Conservation (phyloP, 2,888 invertebrate species). For the Pecten maximus region DNA sequence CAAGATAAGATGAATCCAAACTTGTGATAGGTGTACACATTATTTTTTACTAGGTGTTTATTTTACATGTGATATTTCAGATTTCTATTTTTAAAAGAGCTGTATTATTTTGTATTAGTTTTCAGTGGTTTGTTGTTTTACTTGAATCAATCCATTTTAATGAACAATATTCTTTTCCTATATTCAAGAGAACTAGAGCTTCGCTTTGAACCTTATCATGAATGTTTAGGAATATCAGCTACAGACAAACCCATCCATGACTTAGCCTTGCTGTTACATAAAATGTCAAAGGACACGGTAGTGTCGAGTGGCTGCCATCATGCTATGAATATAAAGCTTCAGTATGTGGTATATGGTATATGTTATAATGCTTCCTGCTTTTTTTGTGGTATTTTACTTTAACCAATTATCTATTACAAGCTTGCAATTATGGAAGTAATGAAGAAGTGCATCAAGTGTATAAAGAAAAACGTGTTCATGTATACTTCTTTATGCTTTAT, state of each 20-base stretch:
- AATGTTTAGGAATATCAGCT: neutral
- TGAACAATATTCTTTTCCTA: neutral
- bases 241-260: neutral
- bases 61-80: slow-evolving; percentile 13
- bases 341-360: neutral
- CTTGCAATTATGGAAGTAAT: no score
- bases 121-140: neutral
- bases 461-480: no score
- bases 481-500: no score
- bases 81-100: neutral
- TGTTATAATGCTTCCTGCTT: neutral
- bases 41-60: neutral
- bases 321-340: no score
- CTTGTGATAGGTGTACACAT: neutral
- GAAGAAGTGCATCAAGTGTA: no score
- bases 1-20: neutral
- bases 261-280: neutral
- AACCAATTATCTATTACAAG: neutral
- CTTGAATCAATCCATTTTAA: neutral
- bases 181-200: neutral
- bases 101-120: slow-evolving; percentile 1
- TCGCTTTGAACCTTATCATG: neutral
- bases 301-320: no score
- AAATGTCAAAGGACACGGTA: no score
- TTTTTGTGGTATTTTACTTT: neutral